A percentile compares a stretch with the other conserved stretches of the same genome.
Evolutionary conservation across 2,888 invertebrate genomes (phyloP).

Genomic region (Pollenia angustigena): DNA sequence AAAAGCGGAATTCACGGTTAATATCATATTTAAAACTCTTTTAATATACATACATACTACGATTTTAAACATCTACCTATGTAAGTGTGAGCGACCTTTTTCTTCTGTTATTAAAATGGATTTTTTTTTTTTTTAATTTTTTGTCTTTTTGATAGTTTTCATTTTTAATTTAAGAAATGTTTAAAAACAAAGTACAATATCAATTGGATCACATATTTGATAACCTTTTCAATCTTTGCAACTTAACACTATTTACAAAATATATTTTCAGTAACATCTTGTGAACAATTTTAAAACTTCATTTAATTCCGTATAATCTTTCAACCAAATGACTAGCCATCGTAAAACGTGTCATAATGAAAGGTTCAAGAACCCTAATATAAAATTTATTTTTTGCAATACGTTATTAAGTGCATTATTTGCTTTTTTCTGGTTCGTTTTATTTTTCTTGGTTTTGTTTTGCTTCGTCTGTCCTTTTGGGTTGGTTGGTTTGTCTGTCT

Average conservation of each 20-base stretch:
- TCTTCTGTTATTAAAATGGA: too few relatives aligned
- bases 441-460: slow-evolving; percentile 55
- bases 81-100: too few relatives aligned
- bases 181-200: too few relatives aligned
- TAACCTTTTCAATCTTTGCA: too few relatives aligned
- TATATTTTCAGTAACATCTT: background rate
- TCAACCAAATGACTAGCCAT: slow-evolving; percentile 13
- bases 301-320: background rate
- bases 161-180: too few relatives aligned
- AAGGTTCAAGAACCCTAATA: slow-evolving; percentile 49
- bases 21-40: too few relatives aligned
- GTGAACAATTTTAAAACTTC: background rate
- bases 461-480: slow-evolving; percentile 58
- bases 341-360: slow-evolving; percentile 50
- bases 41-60: too few relatives aligned
- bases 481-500: slow-evolving; percentile 33
- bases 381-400: slow-evolving; percentile 4
- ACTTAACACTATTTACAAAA: too few relatives aligned
- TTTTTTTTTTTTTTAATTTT: too few relatives aligned
- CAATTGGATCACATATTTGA: too few relatives aligned
- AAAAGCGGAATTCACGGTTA: background rate
- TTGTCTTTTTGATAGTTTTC: too few relatives aligned
- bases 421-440: slow-evolving; percentile 10
- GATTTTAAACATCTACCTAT: too few relatives aligned
- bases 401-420: slow-evolving; percentile 35